Evolutionary conservation across 23 tunicate species (phyloP), one percentile per base, ranked within the genome.

Genomic region (Ciona savignyi): DNA sequence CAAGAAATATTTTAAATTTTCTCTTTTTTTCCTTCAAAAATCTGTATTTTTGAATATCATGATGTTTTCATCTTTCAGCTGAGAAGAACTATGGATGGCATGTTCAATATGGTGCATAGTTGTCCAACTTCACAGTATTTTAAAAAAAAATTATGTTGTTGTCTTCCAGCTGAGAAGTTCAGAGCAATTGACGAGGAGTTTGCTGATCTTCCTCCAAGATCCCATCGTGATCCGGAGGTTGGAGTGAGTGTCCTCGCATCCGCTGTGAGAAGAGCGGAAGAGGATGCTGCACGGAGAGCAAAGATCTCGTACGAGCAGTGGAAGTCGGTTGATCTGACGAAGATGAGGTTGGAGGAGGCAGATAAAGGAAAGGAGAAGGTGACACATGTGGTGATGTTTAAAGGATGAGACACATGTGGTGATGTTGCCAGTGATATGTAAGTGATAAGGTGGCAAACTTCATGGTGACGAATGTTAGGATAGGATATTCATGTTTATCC

Each of bases 281-380:
- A 91, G 66, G 90, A 56, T 63, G 90, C 86, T 0, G 91, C 84
- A 29, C 73, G 81, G 65, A 70, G 97, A 72, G 71, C 80, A n/a
- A 84, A 71, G 65, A 72, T 62, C 21, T 28, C 78, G 22, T 76
- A 83, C 25, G 97, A 91, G 66, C 86, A 91, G 34, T 91, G 97
- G 97, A 91, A 91, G 33, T 30, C 60, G 30, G 30, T 77, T 28
- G 97, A 91, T 35, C 71, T 91, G 23, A 27, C 81, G 29, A 70
- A 74, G 27, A 66, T 85, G 80, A 80, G 85, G 66, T 26, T 80
- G 67, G 80, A 80, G 25, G 97, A 91, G 65, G 31, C 81, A n/a
- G 84, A 85, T 65, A 80, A 71, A 30, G 29, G 80, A 6, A 91
- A 83, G 84, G 80, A 85, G 3, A 33, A 51, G 71, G 97, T 91